phyloP scores from a whole-genome alignment of 2,888 invertebrate genomes.

The Bellardia pandia region DNA sequence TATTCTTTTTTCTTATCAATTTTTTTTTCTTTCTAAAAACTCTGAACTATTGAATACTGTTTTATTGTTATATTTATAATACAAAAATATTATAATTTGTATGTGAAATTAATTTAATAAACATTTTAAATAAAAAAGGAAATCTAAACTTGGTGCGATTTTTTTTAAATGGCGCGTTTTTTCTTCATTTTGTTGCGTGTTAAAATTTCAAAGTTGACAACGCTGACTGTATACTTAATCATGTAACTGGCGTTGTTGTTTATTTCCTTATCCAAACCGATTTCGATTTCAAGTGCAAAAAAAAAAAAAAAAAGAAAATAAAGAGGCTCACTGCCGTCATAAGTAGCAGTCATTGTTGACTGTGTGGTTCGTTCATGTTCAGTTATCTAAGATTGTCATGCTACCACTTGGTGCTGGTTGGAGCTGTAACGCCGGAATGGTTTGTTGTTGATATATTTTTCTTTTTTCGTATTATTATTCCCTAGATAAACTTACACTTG shows the following conservation, averaged over 20 bases:
- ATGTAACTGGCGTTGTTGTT: constrained; percentile 57
- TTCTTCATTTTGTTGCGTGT: no score
- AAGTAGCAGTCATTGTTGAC: constrained; percentile 59
- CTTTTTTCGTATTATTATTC: constrained; percentile 38
- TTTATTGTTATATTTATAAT: no score
- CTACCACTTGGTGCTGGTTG: constrained; percentile 62
- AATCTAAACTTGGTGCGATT: no score
- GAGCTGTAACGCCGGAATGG: constrained; percentile 24
- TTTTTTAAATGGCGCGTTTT: no score
- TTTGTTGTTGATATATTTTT: constrained; percentile 32
- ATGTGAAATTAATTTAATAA: no score
- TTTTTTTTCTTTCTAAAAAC: no score
- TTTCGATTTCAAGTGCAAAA: constrained; percentile 65
- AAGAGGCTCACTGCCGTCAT: constrained; percentile 9
- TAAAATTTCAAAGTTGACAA: no score
- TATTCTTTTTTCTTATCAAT: no score
- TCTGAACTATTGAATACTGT: no score
- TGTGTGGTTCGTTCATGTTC: constrained; percentile 58
- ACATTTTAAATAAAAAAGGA: no score
- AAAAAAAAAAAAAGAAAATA: constrained; percentile 13
- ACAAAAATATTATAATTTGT: no score
- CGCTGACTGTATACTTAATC: constrained; percentile 41
- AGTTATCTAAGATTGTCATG: constrained; percentile 71
- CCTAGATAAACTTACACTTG: constrained; percentile 66
- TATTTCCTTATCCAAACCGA: constrained; percentile 61